Base-by-base conservation (phyloP, 1,140 invertebrate species). In the Oreohelix idahoensis region DNA sequence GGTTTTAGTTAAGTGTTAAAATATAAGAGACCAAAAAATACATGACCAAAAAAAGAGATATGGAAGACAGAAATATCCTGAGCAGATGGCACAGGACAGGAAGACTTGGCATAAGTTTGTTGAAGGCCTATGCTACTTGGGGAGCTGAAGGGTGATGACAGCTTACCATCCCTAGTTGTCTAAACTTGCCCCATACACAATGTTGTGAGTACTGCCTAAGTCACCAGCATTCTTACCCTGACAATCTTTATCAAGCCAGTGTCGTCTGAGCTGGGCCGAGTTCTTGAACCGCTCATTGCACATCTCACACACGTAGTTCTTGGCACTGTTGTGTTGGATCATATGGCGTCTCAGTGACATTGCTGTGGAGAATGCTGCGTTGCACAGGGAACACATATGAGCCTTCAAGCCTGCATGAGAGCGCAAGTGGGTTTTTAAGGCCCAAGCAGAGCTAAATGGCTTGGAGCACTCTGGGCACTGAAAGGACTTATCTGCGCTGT, bases 211-310 rank as follows among this genome's bases (percentile, higher is more conserved):
- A n/a, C n/a, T n/a, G n/a, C n/a, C n/a, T n/a, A n/a, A n/a, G n/a
- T n/a, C n/a, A 45, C 8, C 11, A 75, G 15, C 69, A 51, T 38
- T 63, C 63, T 69, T 29, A 81, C 71, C 71, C 49, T 77, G 36
- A 76, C 79, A 80, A 38, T 58, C 79, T 87, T 82, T 93, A 69
- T 93, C 10, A 66, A 29, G 8, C 63, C 63, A 87, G 79, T 95
- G 94, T 36, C 92, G 88, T 70, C 90, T 93, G 42, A 93, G 92
- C 38, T 91, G 89, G 17, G 88, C 84, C 5, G 92, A 90, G 0
- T 93, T 94, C 23, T 91, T 90, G 86, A 94, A 94, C 80, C 88
- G 91, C 29, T 91, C 88, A 10, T 86, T 84, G 87, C 94, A 95
- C 63, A 91, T 89, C 1, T n/a, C 45, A 36, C 80, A 82, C 29